phyloP scores from a whole-genome alignment of 2,797 vertebrate genomes.

The Helostoma temminkii region DNA sequence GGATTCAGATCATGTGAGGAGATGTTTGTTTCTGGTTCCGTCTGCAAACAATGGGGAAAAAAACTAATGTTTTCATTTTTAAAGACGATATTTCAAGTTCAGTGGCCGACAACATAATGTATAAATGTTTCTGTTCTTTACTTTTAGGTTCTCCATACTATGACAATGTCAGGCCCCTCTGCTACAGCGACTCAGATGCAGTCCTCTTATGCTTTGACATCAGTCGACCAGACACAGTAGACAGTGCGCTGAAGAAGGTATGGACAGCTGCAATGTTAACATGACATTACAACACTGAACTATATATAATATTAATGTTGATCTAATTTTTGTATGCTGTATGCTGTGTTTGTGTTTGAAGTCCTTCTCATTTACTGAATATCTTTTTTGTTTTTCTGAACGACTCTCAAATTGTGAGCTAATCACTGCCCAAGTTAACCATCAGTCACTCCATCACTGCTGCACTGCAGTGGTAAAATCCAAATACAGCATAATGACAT shows the following conservation, averaged over 20 bases:
- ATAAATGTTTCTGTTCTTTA: conserved; percentile 10
- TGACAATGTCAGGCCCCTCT: conserved; percentile 95
- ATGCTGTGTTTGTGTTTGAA: too few species aligned
- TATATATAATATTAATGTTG: too few species aligned
- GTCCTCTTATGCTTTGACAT: conserved; percentile 95
- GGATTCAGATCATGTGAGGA: conserved; percentile 32
- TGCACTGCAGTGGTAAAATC: too few species aligned
- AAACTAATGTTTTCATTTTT: conserved; percentile 1
- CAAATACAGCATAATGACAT: too few species aligned
- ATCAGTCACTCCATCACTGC: background rate
- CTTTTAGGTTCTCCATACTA: conserved; percentile 94
- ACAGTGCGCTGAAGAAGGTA: conserved; percentile 93
- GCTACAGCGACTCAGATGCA: conserved; percentile 96
- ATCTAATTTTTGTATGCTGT: too few species aligned
- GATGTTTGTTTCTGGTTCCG: conserved; percentile 22
- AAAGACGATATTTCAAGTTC: conserved; percentile 3
- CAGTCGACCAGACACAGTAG: conserved; percentile 92
- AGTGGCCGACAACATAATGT: background rate
- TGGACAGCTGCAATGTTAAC: background rate
- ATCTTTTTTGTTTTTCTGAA: too few species aligned
- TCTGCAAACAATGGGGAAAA: conserved; percentile 13
- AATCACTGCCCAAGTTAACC: background rate
- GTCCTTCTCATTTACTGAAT: too few species aligned
- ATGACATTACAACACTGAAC: background rate
- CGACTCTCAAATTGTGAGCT: background rate